Evolutionary conservation across 2,797 vertebrate genomes (phyloP).

Genomic region (Pristis pectinata): DNA sequence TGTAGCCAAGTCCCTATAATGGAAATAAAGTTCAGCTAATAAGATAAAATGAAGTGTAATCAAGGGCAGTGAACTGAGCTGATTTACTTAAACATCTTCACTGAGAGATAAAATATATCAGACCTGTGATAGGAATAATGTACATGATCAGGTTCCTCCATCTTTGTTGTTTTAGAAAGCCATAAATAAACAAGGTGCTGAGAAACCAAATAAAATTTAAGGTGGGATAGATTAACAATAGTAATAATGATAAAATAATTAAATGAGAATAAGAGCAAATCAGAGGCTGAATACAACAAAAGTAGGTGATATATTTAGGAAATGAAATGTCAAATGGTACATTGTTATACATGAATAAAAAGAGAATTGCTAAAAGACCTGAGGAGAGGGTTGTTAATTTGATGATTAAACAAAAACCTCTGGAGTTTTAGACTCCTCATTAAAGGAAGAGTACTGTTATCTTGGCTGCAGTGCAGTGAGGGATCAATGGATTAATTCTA

Average conservation of each 20-base stretch:
- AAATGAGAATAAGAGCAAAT: not conserved
- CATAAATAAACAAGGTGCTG: not conserved
- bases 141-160: not conserved
- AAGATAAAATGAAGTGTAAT: not conserved
- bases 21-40: not conserved
- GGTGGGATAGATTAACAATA: not conserved
- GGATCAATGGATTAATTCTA: no score
- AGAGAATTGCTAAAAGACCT: not conserved
- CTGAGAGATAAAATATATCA: not conserved
- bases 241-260: not conserved
- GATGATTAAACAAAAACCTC: no score
- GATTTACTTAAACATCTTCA: not conserved
- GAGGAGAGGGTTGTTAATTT: no score
- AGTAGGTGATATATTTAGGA: not conserved
- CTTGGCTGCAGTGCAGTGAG: no score
- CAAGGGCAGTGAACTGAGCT: not conserved
- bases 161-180: not conserved
- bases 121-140: not conserved
- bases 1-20: slow-evolving; percentile 78
- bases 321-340: not conserved
- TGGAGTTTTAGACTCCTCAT: no score
- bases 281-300: not conserved
- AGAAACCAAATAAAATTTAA: not conserved
- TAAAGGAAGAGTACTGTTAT: no score
- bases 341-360: not conserved